Base-by-base conservation (phyloP, 2,888 invertebrate species). In the Tillus elongatus region DNA sequence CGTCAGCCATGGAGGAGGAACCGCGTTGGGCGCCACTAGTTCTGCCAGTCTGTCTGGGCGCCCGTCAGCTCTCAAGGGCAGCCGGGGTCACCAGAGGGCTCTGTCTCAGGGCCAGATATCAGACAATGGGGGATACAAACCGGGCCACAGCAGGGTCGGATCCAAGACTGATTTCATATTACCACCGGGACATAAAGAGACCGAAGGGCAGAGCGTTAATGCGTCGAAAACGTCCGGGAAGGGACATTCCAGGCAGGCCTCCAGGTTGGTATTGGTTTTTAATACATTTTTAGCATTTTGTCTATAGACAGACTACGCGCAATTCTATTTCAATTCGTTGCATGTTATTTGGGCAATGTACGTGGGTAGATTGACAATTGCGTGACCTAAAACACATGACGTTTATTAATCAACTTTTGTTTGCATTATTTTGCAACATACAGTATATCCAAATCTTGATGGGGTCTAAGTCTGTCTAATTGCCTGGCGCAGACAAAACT, bases 111-210 rank as follows among this genome's bases (percentile, higher is more conserved):
- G 89, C 1, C 87, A 88, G 66, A 87, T 89, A 44, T 77, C 78
- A 39, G 83, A 82, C 49, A 43, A 49, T 47, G 41, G 43, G 48
- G 40, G 55, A 54, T 33, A 31, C 10, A 40, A 37, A 28, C 73
- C 77, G 6, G 83, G 84, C 1, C 87, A 88, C 69, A 83, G 79
- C 60, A 76, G 89, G 32, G 79, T 85, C 14, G 83, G 83, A 41
- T 88, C 88, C 43, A 85, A 83, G 60, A 90, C 90, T 1, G 90
- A 90, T 58, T 90, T 90, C 57, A 89, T 88, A 49, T 69, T 90
- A 41, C 90, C 90, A 1, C 85, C 87, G 0, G 87, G 86, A 0
- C 87, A 90, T 62, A 79, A 86, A 49, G 87, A 88, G 45, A 67
- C 72, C 16, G 60, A 57, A 3, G 47, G 47, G 10, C 39, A 46